phyloP scores from a whole-genome alignment of 2,797 vertebrate genomes.

The Melanotaenia trifasciata region DNA sequence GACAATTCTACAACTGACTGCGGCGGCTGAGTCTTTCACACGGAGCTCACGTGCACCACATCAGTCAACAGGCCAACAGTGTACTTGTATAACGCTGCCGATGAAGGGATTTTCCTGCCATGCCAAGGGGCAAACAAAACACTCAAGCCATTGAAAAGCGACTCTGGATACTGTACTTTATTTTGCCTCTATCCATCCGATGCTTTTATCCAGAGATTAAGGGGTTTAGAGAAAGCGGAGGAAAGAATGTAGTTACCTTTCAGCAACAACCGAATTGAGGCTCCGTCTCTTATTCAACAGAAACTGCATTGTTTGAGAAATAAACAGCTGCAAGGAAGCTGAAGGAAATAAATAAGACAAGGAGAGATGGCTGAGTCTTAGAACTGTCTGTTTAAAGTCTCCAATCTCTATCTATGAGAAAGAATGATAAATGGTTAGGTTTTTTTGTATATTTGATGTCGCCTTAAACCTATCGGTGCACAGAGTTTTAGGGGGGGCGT shows the following conservation, averaged over 20 bases:
- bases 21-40: constrained; percentile 41
- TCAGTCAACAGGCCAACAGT: constrained; percentile 45
- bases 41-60: constrained; percentile 26
- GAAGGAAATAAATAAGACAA: neutral
- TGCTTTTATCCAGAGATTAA: constrained; percentile 49
- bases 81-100: constrained; percentile 6
- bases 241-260: constrained; percentile 47
- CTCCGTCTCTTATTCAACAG: constrained; percentile 58
- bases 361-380: constrained; percentile 16
- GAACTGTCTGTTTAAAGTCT: constrained; percentile 5
- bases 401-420: constrained; percentile 23
- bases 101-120: constrained; percentile 61
- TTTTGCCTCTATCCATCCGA: constrained; percentile 32
- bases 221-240: constrained; percentile 58
- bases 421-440: constrained; percentile 65
- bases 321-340: constrained; percentile 50
- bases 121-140: constrained; percentile 67
- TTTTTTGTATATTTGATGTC: constrained; percentile 69
- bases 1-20: constrained; percentile 30
- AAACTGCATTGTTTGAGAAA: constrained; percentile 68
- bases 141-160: constrained; percentile 44
- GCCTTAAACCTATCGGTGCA: constrained; percentile 44
- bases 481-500: constrained; percentile 10
- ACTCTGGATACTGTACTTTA: constrained; percentile 54
- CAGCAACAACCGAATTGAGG: constrained; percentile 49